Conservation (phyloP, 2,797 vertebrate genomes). For the Gambusia yucatana region DNA sequence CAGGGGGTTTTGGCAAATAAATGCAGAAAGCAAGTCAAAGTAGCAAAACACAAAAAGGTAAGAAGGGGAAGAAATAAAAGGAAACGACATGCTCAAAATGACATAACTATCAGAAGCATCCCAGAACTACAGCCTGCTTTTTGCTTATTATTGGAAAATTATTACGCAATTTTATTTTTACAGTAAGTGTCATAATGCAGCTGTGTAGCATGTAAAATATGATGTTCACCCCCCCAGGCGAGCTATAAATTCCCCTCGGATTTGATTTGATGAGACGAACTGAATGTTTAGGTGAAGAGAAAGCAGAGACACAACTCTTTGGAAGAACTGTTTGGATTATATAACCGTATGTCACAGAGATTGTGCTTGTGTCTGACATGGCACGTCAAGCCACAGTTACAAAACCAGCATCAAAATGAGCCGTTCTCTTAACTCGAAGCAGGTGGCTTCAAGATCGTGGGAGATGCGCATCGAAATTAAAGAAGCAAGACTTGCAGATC, state of each 20-base stretch:
- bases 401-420: slow-evolving; percentile 57
- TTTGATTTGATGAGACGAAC: slow-evolving; percentile 68
- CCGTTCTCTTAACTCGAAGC: slow-evolving; percentile 25
- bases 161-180: slow-evolving; percentile 36
- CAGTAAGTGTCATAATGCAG: slow-evolving; percentile 40
- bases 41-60: not conserved
- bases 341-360: slow-evolving; percentile 64
- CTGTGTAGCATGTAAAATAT: slow-evolving; percentile 35
- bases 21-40: slow-evolving; percentile 19
- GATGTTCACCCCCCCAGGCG: slow-evolving; percentile 33
- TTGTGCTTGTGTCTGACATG: slow-evolving; percentile 46
- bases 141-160: slow-evolving; percentile 13
- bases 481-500: slow-evolving; percentile 26
- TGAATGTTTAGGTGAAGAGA: slow-evolving; percentile 53
- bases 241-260: slow-evolving; percentile 62
- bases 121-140: slow-evolving; percentile 21
- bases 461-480: slow-evolving; percentile 42
- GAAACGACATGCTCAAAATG: slow-evolving; percentile 3
- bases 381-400: slow-evolving; percentile 63
- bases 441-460: slow-evolving; percentile 30
- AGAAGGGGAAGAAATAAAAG: not conserved
- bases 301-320: slow-evolving; percentile 49
- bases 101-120: slow-evolving; percentile 12
- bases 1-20: slow-evolving; percentile 24
- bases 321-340: slow-evolving; percentile 70